phyloP scores from a whole-genome alignment of 2,113 vertebrate genomes.

The Acanthochromis polyacanthus region DNA sequence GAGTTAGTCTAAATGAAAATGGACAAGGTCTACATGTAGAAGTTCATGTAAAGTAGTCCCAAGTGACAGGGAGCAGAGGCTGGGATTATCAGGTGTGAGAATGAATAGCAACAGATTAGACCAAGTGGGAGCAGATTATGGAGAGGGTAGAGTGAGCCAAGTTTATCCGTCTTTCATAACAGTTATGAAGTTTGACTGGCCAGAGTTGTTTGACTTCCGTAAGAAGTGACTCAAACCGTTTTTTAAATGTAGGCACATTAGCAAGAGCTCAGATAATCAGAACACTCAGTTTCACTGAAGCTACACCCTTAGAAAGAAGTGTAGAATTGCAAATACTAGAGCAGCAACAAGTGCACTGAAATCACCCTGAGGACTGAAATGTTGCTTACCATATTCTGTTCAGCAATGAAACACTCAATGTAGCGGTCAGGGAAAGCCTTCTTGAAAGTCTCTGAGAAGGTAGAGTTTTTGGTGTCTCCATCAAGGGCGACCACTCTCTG shows the following conservation, averaged over 20 bases:
- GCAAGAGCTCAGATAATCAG: no score
- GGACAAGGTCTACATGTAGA: background rate
- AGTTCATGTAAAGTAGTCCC: background rate
- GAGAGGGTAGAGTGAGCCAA: slow-evolving; percentile 7
- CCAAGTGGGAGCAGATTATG: slow-evolving; percentile 47
- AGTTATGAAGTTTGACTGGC: background rate
- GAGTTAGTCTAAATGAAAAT: background rate
- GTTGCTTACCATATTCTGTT: slow-evolving; percentile 89
- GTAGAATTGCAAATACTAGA: no score
- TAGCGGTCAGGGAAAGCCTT: slow-evolving; percentile 88
- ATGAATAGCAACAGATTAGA: slow-evolving; percentile 60
- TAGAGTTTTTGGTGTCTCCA: slow-evolving; percentile 91
- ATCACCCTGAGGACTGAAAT: background rate
- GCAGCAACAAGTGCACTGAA: background rate
- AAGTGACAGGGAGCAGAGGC: slow-evolving; percentile 2
- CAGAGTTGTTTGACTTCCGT: background rate
- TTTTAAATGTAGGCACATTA: background rate
- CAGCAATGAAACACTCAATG: slow-evolving; percentile 90
- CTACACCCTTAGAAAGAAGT: no score
- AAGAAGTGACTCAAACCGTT: background rate
- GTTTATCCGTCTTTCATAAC: slow-evolving; percentile 4
- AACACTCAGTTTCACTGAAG: no score
- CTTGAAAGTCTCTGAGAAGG: slow-evolving; percentile 88
- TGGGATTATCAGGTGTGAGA: slow-evolving; percentile 35
- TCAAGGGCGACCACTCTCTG: slow-evolving; percentile 87